Conservation (phyloP, 2,888 invertebrate genomes). For the Watsonalla binaria region DNA sequence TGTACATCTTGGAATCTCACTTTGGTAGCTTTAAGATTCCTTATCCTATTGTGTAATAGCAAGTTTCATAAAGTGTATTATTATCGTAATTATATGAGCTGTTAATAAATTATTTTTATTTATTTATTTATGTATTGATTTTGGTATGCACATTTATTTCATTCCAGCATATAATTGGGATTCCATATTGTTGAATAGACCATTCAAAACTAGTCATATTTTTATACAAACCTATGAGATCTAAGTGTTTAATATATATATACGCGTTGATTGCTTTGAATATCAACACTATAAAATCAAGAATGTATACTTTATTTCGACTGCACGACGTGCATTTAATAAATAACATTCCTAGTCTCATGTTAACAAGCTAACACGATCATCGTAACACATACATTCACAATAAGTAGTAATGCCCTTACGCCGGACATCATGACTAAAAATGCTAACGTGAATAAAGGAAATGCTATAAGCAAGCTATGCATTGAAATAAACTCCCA, state of each 20-base stretch:
- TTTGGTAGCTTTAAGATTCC: conserved; percentile 16
- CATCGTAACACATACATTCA: background rate
- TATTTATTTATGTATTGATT: conserved; percentile 1
- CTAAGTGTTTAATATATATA: conserved; percentile 12
- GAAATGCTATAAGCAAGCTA: too few species aligned
- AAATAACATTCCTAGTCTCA: conserved; percentile 51
- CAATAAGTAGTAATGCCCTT: too few species aligned
- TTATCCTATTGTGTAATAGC: conserved; percentile 14
- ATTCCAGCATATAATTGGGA: conserved; percentile 31
- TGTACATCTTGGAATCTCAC: conserved; percentile 28
- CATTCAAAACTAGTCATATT: conserved; percentile 50
- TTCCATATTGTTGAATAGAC: conserved; percentile 31
- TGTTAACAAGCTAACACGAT: conserved; percentile 11
- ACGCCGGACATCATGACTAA: too few species aligned
- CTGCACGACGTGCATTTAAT: conserved; percentile 32
- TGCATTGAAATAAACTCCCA: too few species aligned
- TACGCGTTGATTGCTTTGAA: background rate
- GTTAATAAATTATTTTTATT: conserved; percentile 1
- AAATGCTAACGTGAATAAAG: too few species aligned
- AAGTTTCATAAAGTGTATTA: conserved; percentile 10
- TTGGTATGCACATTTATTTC: conserved; percentile 24
- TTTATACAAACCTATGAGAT: conserved; percentile 35
- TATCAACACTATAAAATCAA: background rate
- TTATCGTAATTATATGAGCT: conserved; percentile 3
- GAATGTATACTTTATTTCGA: background rate